Percentiles rank a stretch among this genome's conserved stretches.
These are phyloP conservation scores for Amazona ochrocephala DNA, from an alignment of 2,797 vertebrate genomes.

Conservation along the genomic window DNA sequence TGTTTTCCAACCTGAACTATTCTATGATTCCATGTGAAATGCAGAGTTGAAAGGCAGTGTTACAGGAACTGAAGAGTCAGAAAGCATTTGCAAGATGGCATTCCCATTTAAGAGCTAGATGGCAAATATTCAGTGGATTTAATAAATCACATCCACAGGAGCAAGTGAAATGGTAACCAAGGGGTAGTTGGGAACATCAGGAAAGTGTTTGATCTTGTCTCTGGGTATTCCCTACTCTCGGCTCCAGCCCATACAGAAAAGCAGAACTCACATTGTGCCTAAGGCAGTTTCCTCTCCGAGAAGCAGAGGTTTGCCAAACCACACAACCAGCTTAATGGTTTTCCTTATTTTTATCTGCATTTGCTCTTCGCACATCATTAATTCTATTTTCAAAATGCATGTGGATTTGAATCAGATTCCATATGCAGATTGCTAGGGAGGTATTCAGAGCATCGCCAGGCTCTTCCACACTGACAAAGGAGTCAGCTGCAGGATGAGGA, in stretches of 20 bases:
- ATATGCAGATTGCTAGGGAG: slow-evolving; percentile 1
- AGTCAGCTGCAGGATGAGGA: slow-evolving; percentile 21
- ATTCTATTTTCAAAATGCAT: slow-evolving; percentile 22
- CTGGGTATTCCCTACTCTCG: background rate
- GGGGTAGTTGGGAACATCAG: background rate
- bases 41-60: background rate
- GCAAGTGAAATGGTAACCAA: background rate
- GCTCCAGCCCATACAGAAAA: background rate
- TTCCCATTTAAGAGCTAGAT: background rate
- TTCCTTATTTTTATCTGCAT: background rate
- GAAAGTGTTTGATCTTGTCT: background rate
- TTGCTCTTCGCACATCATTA: background rate
- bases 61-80: background rate
- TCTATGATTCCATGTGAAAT: background rate
- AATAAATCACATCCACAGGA: background rate
- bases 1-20: background rate
- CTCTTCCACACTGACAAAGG: background rate
- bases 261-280: background rate
- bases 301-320: background rate
- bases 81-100: background rate
- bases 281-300: background rate
- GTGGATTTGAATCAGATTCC: slow-evolving; percentile 39
- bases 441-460: slow-evolving; percentile 12
- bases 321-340: background rate
- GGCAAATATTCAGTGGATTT: background rate